These are phyloP conservation scores for Crotalus tigris DNA, from an alignment of 2,113 vertebrate genomes.

Conservation along the genomic window DNA sequence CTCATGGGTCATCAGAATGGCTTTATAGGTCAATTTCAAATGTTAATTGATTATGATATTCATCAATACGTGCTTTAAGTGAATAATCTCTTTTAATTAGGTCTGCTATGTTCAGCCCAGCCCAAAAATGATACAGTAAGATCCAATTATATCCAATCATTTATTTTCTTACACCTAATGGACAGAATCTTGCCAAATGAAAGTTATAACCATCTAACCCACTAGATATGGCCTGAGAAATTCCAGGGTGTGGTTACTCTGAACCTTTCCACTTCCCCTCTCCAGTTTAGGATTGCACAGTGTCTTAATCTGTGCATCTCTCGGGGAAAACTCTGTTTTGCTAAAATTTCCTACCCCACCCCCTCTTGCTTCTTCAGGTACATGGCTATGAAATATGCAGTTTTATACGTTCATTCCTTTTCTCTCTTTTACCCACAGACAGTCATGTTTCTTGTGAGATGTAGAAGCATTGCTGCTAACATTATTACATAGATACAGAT, in stretches of 20 bases:
- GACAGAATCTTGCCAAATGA: neutral
- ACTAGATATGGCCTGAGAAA: neutral
- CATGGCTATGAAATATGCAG: neutral
- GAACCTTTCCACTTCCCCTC: neutral
- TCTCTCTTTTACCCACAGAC: too few species aligned
- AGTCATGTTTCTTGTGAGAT: neutral
- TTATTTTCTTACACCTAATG: neutral
- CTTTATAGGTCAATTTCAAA: neutral
- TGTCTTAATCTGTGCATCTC: neutral
- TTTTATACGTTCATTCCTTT: neutral
- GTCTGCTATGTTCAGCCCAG: neutral
- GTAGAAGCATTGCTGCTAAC: neutral
- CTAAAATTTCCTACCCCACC: neutral
- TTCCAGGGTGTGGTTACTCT: neutral
- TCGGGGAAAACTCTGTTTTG: neutral
- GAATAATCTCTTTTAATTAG: neutral
- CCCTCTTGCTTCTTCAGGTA: neutral
- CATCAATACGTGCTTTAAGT: neutral
- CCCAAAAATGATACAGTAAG: neutral
- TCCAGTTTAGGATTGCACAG: neutral
- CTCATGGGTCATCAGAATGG: neutral
- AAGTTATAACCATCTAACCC: neutral
- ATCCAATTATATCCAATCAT: neutral
- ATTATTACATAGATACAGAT: neutral
- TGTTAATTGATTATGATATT: neutral